Base-by-base conservation (phyloP, 2,797 vertebrate species). In the Nothura maculosa region DNA sequence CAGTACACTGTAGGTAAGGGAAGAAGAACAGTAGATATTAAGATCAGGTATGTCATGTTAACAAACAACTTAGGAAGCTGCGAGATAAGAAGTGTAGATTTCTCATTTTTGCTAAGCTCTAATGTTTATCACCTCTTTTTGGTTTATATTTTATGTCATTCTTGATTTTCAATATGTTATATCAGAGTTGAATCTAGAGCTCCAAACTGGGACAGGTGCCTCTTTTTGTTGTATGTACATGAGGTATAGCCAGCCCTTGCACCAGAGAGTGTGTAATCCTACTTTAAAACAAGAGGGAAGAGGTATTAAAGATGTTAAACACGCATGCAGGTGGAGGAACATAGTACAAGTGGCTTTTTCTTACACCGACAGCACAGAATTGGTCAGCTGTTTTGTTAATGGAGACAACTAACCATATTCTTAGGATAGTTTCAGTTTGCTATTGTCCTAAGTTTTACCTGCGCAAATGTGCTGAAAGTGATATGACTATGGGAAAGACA, bases 321-420 rank as follows among this genome's bases (percentile, higher is more conserved):
- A 95, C n/a, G 89, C 85, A 90, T 85, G 90, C 93, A 90, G 52
- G 25, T 54, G 28, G 52, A 30, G 28, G 52, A 54, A 30, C 28
- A 54, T 92, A 89, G 89, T 85, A 66, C 27, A 34, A 92, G 47
- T 45, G 32, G 87, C 57, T 95, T 95, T 92, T 86, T 89, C 70
- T 79, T 84, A 52, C 10, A 81, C 21, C 0, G 1, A 62, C 89
- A 89, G 85, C 0, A 0, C 85, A 76, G 50, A 89, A 74, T 85
- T 96, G 11, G 0, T 36, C 74, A 67, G 87, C 93, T 87, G 87
- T 91, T 95, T 89, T 32, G 30, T 92, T 94, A 94, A 94, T 93
- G 70, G 91, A 95, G 89, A 91, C 80, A 89, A 92, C 94, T 93
- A 76, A 76, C 32, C 52, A 30, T 69, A 76, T 52, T 87, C 67